phyloP scores from a whole-genome alignment of 1,140 invertebrate species.

The Pseudomyrmex concolor region DNA sequence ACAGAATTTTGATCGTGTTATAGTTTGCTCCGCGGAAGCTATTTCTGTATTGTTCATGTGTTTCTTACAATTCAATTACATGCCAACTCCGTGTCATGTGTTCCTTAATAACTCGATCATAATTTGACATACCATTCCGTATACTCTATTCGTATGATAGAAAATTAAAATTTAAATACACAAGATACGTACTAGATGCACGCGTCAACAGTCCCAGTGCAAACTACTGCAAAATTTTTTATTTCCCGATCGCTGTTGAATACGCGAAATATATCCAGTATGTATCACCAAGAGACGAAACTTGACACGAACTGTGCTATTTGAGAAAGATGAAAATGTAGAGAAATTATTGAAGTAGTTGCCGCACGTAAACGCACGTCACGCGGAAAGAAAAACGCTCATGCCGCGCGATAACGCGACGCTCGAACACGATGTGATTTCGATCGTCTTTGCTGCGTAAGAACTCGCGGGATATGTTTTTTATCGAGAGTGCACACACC shows the following conservation, averaged over 20 bases:
- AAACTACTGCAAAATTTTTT: too few relatives aligned
- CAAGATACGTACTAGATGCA: too few relatives aligned
- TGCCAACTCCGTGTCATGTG: neutral
- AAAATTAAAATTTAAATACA: neutral
- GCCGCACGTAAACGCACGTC: conserved; percentile 1
- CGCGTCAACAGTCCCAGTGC: too few relatives aligned
- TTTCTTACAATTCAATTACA: neutral
- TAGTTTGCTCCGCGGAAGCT: conserved; percentile 4
- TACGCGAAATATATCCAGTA: neutral
- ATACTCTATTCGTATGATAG: too few relatives aligned
- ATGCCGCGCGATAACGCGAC: conserved; percentile 5
- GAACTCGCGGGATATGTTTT: conserved; percentile 1
- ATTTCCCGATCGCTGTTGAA: neutral
- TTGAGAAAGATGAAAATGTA: neutral
- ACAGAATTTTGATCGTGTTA: conserved; percentile 6
- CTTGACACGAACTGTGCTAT: conserved; percentile 5
- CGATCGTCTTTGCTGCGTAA: neutral
- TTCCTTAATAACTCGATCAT: too few relatives aligned
- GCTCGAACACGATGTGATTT: neutral
- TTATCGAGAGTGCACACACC: conserved; percentile 10
- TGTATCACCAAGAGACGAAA: neutral
- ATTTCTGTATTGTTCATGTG: neutral
- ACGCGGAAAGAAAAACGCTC: neutral
- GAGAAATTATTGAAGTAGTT: conserved; percentile 12
- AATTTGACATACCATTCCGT: too few relatives aligned